phyloP scores from a whole-genome alignment of 30 jellyfish, hydroid and myxozoan species.

The Sanderia malayensis region DNA sequence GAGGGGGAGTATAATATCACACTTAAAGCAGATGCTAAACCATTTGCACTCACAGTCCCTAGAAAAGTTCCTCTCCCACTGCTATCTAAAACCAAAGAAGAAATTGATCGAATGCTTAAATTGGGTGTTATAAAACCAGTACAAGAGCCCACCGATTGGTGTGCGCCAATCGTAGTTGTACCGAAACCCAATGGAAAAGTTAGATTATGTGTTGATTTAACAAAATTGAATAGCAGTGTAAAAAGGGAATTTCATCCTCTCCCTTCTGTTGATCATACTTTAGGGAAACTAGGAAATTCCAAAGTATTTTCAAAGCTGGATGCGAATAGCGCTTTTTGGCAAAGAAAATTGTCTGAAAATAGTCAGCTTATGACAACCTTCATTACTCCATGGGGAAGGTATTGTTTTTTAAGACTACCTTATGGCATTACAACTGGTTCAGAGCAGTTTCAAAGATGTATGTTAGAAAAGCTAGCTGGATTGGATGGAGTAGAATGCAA shows the following conservation, averaged over 20 bases:
- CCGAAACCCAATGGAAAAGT: constrained; percentile 44
- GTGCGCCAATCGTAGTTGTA: constrained; percentile 60
- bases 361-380: constrained; percentile 27
- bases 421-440: constrained; percentile 45
- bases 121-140: constrained; percentile 60
- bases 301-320: constrained; percentile 47
- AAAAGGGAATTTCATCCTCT: constrained; percentile 57
- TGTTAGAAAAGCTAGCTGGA: constrained; percentile 5
- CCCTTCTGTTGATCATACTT: constrained; percentile 39
- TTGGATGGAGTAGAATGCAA: constrained; percentile 17
- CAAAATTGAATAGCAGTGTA: constrained; percentile 32
- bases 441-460: constrained; percentile 29
- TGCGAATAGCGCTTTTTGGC: constrained; percentile 75
- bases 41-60: constrained; percentile 58
- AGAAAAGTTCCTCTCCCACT: constrained; percentile 56
- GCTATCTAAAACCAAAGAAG: constrained; percentile 33
- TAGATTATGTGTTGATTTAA: constrained; percentile 58
- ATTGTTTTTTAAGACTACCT: constrained; percentile 54
- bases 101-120: constrained; percentile 45
- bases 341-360: constrained; percentile 38
- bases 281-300: constrained; percentile 17
- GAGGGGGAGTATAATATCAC: constrained; percentile 35
- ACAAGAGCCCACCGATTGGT: constrained; percentile 69
- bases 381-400: constrained; percentile 55
- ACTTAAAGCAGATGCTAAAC: constrained; percentile 24